Evolutionary conservation across 2,888 invertebrate genomes (phyloP), one percentile per base, ranked within the genome.

Genomic region (Emmelina monodactyla): DNA sequence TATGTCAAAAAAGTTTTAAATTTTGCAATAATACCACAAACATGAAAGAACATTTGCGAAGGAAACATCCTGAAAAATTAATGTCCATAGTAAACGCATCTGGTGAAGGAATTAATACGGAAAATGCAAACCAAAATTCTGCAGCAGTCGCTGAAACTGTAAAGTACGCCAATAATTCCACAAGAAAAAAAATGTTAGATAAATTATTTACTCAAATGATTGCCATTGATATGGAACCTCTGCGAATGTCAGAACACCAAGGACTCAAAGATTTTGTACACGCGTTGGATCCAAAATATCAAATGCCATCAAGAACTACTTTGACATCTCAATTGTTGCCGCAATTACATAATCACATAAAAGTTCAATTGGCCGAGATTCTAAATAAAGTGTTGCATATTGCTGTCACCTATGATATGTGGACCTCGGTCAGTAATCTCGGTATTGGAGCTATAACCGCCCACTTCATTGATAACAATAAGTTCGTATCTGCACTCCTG

Each of bases 21-120:
- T 32, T 28, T 16, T 32, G 36, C 19, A 36, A 36, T n/a, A 36
- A 36, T 36, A 36, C 36, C 28, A 28, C 36, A n/a, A 36, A 36
- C 28, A 16, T 37, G 22, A 32, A 31, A 16, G 33, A 37, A 19
- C 37, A 37, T 10, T 7, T 37, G 28, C 12, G 14, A 31, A n/a
- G 37, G 16, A 37, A 37, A 28, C 37, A 37, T 30, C 33, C 37
- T 14, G 37, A 37, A 33, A 10, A 31, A 12, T 31, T 37, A 30
- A 3, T 15, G 5, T 15, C 6, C 10, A 3, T 25, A 3, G 9
- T 11, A 3, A n/a, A n/a, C n/a, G n/a, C n/a, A n/a, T n/a, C n/a
- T n/a, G n/a, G n/a, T n/a, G n/a, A n/a, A n/a, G n/a, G n/a, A n/a
- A n/a, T n/a, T n/a, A 10, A 7, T 7, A 3, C 25, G 4, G 6